Percentiles rank a stretch among this genome's conserved stretches.
Evolutionary conservation across 2,113 vertebrate genomes (phyloP).

Genomic region (Sphaerodactylus townsendi): DNA sequence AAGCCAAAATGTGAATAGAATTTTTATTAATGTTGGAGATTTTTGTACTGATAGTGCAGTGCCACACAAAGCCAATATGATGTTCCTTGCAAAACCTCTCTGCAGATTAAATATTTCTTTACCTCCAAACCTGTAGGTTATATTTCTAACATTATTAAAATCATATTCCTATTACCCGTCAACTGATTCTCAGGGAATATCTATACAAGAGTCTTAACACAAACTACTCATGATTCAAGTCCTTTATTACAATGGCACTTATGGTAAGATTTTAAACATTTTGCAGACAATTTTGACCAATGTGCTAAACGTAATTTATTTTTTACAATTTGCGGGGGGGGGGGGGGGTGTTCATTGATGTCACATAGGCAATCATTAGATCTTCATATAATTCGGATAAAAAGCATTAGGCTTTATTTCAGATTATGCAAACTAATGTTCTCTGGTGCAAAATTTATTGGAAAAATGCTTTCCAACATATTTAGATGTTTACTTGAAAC

Average conservation of each 20-base stretch:
- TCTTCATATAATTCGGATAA: neutral
- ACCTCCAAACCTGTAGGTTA: constrained; percentile 16
- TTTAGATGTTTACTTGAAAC: neutral
- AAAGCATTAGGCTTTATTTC: neutral
- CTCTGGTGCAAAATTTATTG: neutral
- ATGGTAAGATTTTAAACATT: neutral
- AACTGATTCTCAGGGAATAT: constrained; percentile 14
- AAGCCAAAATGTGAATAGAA: constrained; percentile 43
- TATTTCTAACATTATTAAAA: constrained; percentile 32
- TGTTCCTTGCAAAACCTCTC: constrained; percentile 21
- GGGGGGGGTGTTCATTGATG: no score
- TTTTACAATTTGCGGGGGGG: neutral
- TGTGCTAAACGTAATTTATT: rapidly evolving
- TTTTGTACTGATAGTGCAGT: constrained; percentile 26
- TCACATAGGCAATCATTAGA: rapidly evolving
- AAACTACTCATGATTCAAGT: neutral
- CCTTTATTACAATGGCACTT: neutral
- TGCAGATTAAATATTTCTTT: neutral
- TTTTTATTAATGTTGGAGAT: constrained; percentile 41
- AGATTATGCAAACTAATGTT: neutral
- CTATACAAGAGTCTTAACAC: constrained; percentile 3
- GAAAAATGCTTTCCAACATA: no score
- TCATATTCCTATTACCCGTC: constrained; percentile 5
- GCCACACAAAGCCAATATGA: neutral
- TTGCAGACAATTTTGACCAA: constrained; percentile 19